phyloP scores from a whole-genome alignment of 2,113 vertebrate genomes.

The Mobula hypostoma region DNA sequence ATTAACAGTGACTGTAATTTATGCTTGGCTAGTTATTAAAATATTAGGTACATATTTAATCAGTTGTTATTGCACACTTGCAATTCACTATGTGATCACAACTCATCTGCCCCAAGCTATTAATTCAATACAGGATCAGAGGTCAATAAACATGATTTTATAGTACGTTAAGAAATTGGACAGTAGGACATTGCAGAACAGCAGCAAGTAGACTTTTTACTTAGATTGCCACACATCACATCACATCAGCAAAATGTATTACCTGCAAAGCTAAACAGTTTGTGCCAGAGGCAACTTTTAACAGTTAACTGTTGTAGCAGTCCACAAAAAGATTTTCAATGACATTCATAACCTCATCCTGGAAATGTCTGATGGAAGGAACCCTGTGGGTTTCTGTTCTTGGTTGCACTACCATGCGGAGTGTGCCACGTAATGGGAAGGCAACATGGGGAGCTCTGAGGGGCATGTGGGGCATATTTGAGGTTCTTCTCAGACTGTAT shows the following conservation, averaged over 20 bases:
- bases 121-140: background rate
- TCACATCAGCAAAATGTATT: conserved; percentile 3
- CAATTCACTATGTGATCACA: background rate
- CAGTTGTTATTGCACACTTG: background rate
- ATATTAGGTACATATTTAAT: background rate
- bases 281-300: background rate
- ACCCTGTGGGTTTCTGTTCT: too few species aligned
- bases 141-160: conserved; percentile 2
- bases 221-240: background rate
- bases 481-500: too few species aligned
- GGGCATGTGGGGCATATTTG: too few species aligned
- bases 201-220: background rate
- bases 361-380: background rate
- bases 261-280: conserved; percentile 16
- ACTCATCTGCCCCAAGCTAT: background rate
- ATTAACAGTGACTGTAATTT: conserved; percentile 17
- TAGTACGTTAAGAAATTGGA: conserved; percentile 14
- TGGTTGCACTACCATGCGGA: too few species aligned
- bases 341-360: background rate
- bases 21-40: background rate
- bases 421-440: too few species aligned
- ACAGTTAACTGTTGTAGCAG: background rate
- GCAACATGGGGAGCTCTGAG: too few species aligned
- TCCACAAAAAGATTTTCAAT: background rate
- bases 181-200: conserved; percentile 2